These are phyloP conservation scores for Mythimna ferrago DNA, from an alignment of 2,888 invertebrate species.

Conservation along the genomic window DNA sequence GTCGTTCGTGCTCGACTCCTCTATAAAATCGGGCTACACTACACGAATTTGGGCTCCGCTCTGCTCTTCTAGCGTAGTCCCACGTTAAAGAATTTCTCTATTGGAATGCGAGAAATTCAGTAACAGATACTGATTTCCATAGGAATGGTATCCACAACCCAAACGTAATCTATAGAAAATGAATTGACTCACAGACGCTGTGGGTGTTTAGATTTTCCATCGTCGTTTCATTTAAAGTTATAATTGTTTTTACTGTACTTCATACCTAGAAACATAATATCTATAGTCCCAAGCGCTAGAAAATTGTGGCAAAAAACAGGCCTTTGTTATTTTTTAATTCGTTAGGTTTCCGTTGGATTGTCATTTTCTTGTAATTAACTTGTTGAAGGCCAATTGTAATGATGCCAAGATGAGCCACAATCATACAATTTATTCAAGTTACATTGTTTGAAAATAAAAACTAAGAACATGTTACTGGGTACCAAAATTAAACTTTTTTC, in stretches of 20 bases:
- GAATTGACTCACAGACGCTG: too few relatives aligned
- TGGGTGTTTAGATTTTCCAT: too few relatives aligned
- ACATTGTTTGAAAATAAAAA: neutral
- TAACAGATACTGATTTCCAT: neutral
- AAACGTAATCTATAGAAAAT: too few relatives aligned
- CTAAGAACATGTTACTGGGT: neutral
- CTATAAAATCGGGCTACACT: too few relatives aligned
- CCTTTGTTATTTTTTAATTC: slow-evolving; percentile 41
- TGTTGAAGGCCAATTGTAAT: slow-evolving; percentile 20
- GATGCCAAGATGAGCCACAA: neutral
- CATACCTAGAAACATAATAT: neutral
- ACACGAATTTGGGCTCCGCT: too few relatives aligned
- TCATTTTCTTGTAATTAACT: slow-evolving; percentile 38
- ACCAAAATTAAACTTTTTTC: neutral
- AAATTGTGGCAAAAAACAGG: slow-evolving; percentile 27
- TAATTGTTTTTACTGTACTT: neutral
- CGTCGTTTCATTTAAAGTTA: neutral
- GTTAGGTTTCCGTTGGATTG: slow-evolving; percentile 21
- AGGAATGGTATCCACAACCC: too few relatives aligned
- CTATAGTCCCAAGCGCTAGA: neutral
- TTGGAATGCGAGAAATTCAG: neutral
- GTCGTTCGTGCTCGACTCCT: too few relatives aligned
- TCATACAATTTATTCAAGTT: neutral
- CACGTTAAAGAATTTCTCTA: too few relatives aligned
- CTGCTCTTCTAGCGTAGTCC: too few relatives aligned